Percentiles rank a stretch among this genome's conserved stretches.
Evolutionary conservation across 2,888 invertebrate genomes (phyloP).

Genomic region (Philereme transversata): DNA sequence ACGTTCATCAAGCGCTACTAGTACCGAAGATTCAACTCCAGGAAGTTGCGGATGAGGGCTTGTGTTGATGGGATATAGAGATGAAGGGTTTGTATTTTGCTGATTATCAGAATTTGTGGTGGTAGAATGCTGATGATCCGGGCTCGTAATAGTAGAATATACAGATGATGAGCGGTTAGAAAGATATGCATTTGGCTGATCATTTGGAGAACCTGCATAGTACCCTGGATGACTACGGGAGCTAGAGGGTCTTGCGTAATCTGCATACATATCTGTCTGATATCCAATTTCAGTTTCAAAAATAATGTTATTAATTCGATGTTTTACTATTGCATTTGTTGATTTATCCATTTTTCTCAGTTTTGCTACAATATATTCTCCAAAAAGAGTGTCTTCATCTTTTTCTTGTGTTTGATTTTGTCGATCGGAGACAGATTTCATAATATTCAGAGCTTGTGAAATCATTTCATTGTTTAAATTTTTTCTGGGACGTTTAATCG

Average conservation of each 20-base stretch:
- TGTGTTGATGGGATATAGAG: too few relatives aligned
- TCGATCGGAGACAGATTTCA: neutral
- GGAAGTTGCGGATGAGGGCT: too few relatives aligned
- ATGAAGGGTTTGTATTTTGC: too few relatives aligned
- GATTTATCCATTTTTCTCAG: conserved; percentile 31
- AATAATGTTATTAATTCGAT: conserved; percentile 35
- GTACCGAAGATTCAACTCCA: too few relatives aligned
- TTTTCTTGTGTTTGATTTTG: conserved; percentile 34
- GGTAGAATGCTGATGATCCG: too few relatives aligned
- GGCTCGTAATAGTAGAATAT: too few relatives aligned
- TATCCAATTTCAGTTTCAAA: conserved; percentile 35
- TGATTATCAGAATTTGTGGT: too few relatives aligned
- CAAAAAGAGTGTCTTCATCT: conserved; percentile 32
- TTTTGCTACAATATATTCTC: conserved; percentile 34
- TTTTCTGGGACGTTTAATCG: conserved; percentile 32
- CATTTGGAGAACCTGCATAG: conserved; percentile 23
- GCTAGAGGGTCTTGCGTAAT: too few relatives aligned
- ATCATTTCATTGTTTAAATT: conserved; percentile 6
- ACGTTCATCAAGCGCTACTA: too few relatives aligned
- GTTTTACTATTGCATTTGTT: conserved; percentile 15
- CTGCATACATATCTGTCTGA: conserved; percentile 24
- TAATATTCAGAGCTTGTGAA: conserved; percentile 37
- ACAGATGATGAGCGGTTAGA: too few relatives aligned
- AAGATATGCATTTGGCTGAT: too few relatives aligned
- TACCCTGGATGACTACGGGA: conserved; percentile 8